A percentile compares a stretch with the other conserved stretches of the same genome.
Evolutionary conservation across 1,140 invertebrate genomes (phyloP).

Genomic region (Agrypnia vestita): DNA sequence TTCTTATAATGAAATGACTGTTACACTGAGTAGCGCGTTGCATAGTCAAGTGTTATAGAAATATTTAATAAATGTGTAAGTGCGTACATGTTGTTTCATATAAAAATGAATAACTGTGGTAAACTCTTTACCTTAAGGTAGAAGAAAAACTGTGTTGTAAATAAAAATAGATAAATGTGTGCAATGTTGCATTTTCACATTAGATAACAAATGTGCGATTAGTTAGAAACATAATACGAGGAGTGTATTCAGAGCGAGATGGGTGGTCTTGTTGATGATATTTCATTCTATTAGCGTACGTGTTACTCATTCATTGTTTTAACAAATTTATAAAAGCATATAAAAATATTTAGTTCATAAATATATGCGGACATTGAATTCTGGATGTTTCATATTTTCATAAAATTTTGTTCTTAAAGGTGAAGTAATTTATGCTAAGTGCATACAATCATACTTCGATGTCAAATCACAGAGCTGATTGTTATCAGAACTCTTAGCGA

Average conservation of each 20-base stretch:
- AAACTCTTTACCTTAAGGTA: constrained; percentile 34
- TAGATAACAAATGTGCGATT: constrained; percentile 55
- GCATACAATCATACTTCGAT: no score
- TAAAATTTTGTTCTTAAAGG: no score
- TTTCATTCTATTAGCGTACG: no score
- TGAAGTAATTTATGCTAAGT: no score
- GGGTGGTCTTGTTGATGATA: constrained; percentile 39
- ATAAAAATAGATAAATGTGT: constrained; percentile 41
- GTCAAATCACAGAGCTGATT: no score
- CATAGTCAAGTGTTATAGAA: constrained; percentile 44
- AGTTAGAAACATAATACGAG: constrained; percentile 53
- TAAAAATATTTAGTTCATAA: constrained; percentile 2
- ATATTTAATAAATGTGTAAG: constrained; percentile 35
- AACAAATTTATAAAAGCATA: neutral
- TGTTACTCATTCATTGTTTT: no score
- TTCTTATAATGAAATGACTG: constrained; percentile 29
- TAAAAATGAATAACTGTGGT: constrained; percentile 34
- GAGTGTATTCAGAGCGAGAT: constrained; percentile 33
- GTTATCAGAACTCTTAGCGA: no score
- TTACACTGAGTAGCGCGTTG: constrained; percentile 39
- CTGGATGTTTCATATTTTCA: no score
- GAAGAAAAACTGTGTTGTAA: constrained; percentile 38
- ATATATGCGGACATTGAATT: neutral
- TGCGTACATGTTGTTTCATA: constrained; percentile 42
- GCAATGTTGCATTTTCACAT: constrained; percentile 47